Base-by-base conservation (phyloP, 1,140 invertebrate species). In the Halesus radiatus region DNA sequence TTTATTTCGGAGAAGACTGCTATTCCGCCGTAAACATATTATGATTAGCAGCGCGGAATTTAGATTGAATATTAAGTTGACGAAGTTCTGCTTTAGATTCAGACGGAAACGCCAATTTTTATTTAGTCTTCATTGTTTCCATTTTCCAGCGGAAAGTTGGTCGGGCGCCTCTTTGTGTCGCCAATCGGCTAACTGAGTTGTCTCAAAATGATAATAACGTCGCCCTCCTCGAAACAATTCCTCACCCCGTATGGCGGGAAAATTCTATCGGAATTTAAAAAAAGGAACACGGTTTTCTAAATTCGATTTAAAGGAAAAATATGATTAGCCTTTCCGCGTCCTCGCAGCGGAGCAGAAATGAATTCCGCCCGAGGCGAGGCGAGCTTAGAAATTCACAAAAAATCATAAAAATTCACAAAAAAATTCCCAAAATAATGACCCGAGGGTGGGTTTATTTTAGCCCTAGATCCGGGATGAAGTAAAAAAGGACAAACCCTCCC, bases 281-380 rank as follows among this genome's bases (percentile, higher is more conserved):
- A 68, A 72, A 52, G 45, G 50, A 29, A 72, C 68, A 60, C 75
- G 64, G 70, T 45, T 74, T 64, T 53, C 45, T 66, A 72, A 82
- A 82, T 80, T 82, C 78, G 81, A 82, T 82, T 82, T 80, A 66
- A 62, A 58, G 74, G 78, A 79, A 82, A 76, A 82, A 82, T 82
- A 78, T 82, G 81, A 82, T 82, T 82, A 82, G 81, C 78, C 79
- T 74, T 79, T 75, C 78, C 53, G 74, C 64, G 75, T 64, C 13
- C 56, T 22, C 54, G 23, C n/a, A 20, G n/a, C 68, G 22, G 15
- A 50, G 32, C 45, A 32, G 20, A 26, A 75, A 56, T 58, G 37
- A 66, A 60, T 66, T 66, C 32, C 15, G 45, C 68, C 22, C 18
- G 68, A 52, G 68, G 68, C 50, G n/a, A 20, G 23, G 18, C 56